Evolutionary conservation across 2,888 invertebrate species (phyloP), one percentile per base, ranked within the genome.

Genomic region (Ischnus inquisitorius): DNA sequence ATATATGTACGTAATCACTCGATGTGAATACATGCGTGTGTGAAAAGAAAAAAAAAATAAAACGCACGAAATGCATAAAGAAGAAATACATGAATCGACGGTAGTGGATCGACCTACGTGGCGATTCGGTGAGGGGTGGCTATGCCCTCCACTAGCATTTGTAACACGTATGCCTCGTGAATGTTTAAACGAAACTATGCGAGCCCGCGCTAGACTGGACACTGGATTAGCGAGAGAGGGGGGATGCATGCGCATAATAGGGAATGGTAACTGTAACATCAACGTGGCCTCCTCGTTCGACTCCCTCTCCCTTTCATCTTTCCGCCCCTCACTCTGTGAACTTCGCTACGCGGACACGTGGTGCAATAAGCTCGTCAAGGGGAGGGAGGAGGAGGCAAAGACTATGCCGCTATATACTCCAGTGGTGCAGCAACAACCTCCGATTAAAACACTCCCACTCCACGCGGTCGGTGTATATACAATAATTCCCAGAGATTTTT

Each of bases 101-200:
- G 72, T 28, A 57, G 71, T 57, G 28, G 79, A 79, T 83, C 76
- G 79, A 72, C 79, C 46, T 87, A 87, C 87, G 87, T 87, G 87
- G 87, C 87, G 84, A 78, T 79, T 84, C 76, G 48, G 68, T 60
- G 82, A 86, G 81, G 85, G 82, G 85, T 82, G 76, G 75, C 84
- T 83, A 85, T 76, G 85, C 86, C 86, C 88, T 90, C 90, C 91
- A 90, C 88, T 91, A 86, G 86, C 89, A 87, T 88, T 88, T 86
- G 88, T 88, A 89, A 91, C 90, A 92, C 92, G 91, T 91, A 91
- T 90, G 87, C 89, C 89, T 89, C 82, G 85, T 91, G 87, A 90
- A 91, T 91, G 87, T 88, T 92, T 91, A 83, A 91, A 78, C 71
- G 79, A 71, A 43, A 71, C 79, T 76, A 48, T 69, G 68, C 65